Base-by-base conservation (phyloP, 1,140 invertebrate species). In the Drosophila ercepeae region DNA sequence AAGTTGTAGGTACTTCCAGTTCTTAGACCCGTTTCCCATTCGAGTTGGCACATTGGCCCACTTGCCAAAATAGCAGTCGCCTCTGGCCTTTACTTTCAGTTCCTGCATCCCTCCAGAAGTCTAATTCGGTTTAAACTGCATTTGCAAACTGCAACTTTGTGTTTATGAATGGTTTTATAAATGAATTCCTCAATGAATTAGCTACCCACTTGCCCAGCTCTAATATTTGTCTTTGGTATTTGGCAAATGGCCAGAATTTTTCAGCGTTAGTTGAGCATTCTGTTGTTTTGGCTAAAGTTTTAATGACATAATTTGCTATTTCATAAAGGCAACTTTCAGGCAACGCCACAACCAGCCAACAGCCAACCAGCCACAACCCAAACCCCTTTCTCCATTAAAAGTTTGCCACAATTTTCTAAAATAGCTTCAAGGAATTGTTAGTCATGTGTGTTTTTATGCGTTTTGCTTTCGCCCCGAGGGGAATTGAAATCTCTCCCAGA, bases 221-320 rank as follows among this genome's bases (percentile, higher is more conserved):
- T 64, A 36, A 44, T 45, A 13, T 36, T 45, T 36, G 23, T 36
- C 13, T 44, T 49, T n/a, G n/a, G n/a, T n/a, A n/a, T n/a, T 25
- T 46, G 42, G 19, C 16, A 39, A 58, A 58, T 60, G 5, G 48
- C 16, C 25, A 27, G 6, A 16, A 46, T 60, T 65, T 52, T 41
- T 64, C 42, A 27, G 29, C 14, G 60, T 63, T 46, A 21, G 52
- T 8, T n/a, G 0, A 63, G 58, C 42, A 46, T 52, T 36, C 18
- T 65, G 60, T 42, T 46, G 42, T 53, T 41, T 34, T 63, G 49
- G 67, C 42, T 57, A 75, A 81, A 79, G 71, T 81, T 81, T 81
- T 79, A 81, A 79, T 75, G 63, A 70, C 70, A 72, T 81, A 75
- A 81, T 81, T 81, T 75, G 65, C 52, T 71, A 67, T 53, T 75